A percentile compares a stretch with the other conserved stretches of the same genome.
These are phyloP conservation scores for Lophius piscatorius DNA, from an alignment of 2,113 vertebrate species.

Conservation along the genomic window DNA sequence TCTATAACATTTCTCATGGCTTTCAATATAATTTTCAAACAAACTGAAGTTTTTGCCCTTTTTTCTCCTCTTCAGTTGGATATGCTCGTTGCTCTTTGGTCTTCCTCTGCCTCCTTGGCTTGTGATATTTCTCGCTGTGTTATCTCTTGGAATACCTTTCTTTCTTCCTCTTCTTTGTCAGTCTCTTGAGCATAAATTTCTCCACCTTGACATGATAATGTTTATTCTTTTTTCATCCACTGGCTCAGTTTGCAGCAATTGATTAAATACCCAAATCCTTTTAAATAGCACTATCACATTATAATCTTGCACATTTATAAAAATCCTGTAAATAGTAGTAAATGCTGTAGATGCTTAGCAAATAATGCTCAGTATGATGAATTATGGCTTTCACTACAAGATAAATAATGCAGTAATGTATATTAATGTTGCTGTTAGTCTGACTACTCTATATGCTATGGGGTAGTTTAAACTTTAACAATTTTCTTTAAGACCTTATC, in stretches of 20 bases:
- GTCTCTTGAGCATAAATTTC: background rate
- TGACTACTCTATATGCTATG: background rate
- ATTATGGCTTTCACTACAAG: background rate
- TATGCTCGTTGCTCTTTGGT: conserved; percentile 1
- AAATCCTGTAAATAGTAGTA: background rate
- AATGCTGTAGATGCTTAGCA: background rate
- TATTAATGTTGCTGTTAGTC: conserved; percentile 13
- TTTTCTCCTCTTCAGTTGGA: background rate
- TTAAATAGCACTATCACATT: background rate
- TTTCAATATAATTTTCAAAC: conserved; percentile 10
- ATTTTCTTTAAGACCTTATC: conserved; percentile 22
- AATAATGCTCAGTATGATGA: background rate
- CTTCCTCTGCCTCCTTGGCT: background rate
- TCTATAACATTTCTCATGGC: background rate
- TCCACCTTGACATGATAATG: background rate
- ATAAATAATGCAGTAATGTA: conserved; percentile 25
- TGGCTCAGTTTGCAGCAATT: background rate
- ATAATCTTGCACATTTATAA: background rate
- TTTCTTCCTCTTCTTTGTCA: background rate
- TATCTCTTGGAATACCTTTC: no score
- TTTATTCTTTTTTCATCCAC: background rate
- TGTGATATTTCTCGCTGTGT: no score
- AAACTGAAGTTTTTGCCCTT: background rate
- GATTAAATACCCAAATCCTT: background rate
- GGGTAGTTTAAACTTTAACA: conserved; percentile 18